These are phyloP conservation scores for Sylvia borin DNA, from an alignment of 2,797 vertebrate species.

Conservation along the genomic window DNA sequence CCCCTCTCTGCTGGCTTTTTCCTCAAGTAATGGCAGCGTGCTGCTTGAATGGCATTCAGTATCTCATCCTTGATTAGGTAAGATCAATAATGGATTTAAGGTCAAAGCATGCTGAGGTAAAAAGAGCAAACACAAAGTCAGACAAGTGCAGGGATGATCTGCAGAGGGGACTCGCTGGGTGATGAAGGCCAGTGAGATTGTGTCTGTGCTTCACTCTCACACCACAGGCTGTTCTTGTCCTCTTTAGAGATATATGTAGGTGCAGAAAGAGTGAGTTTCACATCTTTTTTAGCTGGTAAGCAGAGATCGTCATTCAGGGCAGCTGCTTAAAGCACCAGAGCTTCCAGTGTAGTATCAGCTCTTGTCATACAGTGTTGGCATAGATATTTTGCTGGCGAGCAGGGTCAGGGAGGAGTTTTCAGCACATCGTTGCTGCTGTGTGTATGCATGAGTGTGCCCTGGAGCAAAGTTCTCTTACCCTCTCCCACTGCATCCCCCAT, in stretches of 20 bases:
- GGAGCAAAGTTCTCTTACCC: background rate
- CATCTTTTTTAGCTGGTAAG: background rate
- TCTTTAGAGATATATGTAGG: background rate
- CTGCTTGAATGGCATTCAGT: background rate
- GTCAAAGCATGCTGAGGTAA: background rate
- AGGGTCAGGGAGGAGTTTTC: background rate
- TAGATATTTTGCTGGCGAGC: background rate
- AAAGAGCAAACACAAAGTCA: background rate
- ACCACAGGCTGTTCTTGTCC: background rate
- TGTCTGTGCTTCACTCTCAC: background rate
- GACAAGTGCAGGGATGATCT: background rate
- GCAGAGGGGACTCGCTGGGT: accelerated
- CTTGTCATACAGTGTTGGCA: background rate
- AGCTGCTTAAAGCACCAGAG: slow-evolving; percentile 13
- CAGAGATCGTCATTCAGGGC: background rate
- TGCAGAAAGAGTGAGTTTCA: background rate
- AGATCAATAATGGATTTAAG: background rate
- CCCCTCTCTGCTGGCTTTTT: background rate
- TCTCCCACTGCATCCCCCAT: background rate
- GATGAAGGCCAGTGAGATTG: background rate
- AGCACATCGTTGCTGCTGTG: accelerated
- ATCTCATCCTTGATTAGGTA: background rate
- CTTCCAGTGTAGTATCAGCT: background rate
- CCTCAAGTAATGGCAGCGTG: background rate
- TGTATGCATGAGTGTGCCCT: background rate